Base-by-base conservation (phyloP, 2,797 vertebrate species). In the Pseudomugil gertrudae region DNA sequence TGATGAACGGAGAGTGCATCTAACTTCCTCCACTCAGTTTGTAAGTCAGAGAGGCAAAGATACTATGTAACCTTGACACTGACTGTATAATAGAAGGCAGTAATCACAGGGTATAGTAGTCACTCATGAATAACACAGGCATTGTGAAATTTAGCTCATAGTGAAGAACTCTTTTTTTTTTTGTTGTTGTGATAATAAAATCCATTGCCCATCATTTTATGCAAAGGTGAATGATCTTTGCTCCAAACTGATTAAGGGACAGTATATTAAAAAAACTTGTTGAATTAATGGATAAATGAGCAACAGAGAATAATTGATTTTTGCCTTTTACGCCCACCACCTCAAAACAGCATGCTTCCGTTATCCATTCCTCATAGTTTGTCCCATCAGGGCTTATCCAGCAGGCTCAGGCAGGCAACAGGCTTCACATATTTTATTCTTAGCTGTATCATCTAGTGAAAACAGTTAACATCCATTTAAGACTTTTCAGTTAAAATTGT, bases 51-150 rank as follows among this genome's bases (percentile, higher is more conserved):
- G 29, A 68, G 30, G 56, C 52, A 26, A 74, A 76, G 62, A 73
- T 63, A 62, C 26, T 32, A 59, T 57, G 13, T 62, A 68, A 69
- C 61, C 55, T 43, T 60, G 52, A 72, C 66, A 68, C 8, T 50
- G 69, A 68, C 57, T 72, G 38, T 27, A 61, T 85, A 75, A 80
- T 69, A 78, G 45, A 79, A 68, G 74, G 52, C 52, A 64, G 74
- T 76, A 79, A 51, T 57, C 48, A 58, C 57, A 73, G 57, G 80
- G 83, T 81, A 69, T 72, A 50, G 40, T 48, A 63, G 43, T 79
- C 76, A 71, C 59, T 77, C 62, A 69, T 72, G 66, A 3, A 30
- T 65, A n/a, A 71, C 38, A 0, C 17, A 72, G 61, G 60, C 66
- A 63, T n/a, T n/a, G n/a, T n/a, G n/a, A n/a, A n/a, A n/a, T n/a